phyloP scores from a whole-genome alignment of 2,888 invertebrate genomes.

The Agrochola macilenta region DNA sequence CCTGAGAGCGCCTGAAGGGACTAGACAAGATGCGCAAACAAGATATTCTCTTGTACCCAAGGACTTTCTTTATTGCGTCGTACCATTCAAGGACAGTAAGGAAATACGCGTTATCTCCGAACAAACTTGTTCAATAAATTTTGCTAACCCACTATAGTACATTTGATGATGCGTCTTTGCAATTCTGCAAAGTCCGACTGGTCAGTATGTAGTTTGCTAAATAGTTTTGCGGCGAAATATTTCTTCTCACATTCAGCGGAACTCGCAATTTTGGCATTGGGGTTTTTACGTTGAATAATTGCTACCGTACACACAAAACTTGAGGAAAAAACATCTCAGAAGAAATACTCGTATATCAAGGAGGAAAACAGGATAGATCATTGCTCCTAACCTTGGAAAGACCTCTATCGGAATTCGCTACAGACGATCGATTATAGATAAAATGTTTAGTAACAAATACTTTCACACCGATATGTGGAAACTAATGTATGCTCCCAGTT shows the following conservation, averaged over 20 bases:
- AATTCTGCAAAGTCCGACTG: slow-evolving; percentile 12
- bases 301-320: background rate
- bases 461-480: background rate
- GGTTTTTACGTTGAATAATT: slow-evolving; percentile 11
- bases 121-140: slow-evolving; percentile 20
- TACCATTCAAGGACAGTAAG: slow-evolving; percentile 41
- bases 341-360: slow-evolving; percentile 35
- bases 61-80: slow-evolving; percentile 64
- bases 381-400: slow-evolving; percentile 44
- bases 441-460: slow-evolving; percentile 16
- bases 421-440: slow-evolving; percentile 21
- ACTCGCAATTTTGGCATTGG: slow-evolving; percentile 28
- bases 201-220: slow-evolving; percentile 2
- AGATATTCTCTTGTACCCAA: slow-evolving; percentile 67
- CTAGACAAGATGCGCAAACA: slow-evolving; percentile 66
- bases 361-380: slow-evolving; percentile 42
- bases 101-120: slow-evolving; percentile 15
- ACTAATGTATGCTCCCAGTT: background rate
- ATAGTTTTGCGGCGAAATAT: slow-evolving; percentile 9
- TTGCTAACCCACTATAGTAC: slow-evolving; percentile 1
- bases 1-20: slow-evolving; percentile 59
- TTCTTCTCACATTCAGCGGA: slow-evolving; percentile 1
- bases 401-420: slow-evolving; percentile 8
- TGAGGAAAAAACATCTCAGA: slow-evolving; percentile 17
- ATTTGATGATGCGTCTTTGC: slow-evolving; percentile 8